These are phyloP conservation scores for Nephrocerus scutellatus DNA, from an alignment of 2,888 invertebrate species.

Conservation along the genomic window DNA sequence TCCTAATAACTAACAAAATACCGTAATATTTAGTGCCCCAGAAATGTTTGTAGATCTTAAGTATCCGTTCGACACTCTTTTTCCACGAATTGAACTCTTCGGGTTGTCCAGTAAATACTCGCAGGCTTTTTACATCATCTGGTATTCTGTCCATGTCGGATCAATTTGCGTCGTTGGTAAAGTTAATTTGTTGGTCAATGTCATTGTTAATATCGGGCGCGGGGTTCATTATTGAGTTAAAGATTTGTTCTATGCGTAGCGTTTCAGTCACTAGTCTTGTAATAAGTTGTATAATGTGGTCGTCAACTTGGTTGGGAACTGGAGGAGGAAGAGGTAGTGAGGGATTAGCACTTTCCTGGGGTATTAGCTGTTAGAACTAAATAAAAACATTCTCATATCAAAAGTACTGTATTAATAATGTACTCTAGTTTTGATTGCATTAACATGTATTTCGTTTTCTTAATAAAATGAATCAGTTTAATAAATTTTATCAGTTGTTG, in stretches of 20 bases:
- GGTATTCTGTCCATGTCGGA: conserved; percentile 11
- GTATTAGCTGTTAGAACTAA: too few relatives aligned
- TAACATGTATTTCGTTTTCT: too few relatives aligned
- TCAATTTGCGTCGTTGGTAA: conserved; percentile 1
- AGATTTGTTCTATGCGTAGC: neutral
- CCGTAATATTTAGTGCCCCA: conserved; percentile 4
- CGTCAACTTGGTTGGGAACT: neutral
- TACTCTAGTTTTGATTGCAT: too few relatives aligned
- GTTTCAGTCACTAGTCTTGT: conserved; percentile 3
- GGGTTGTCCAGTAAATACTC: conserved; percentile 2
- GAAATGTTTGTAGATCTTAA: conserved; percentile 5
- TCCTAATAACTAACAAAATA: neutral
- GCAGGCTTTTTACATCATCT: conserved; percentile 5
- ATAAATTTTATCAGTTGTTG: too few relatives aligned
- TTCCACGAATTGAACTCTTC: conserved; percentile 8
- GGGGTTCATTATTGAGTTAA: too few relatives aligned
- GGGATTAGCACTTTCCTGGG: too few relatives aligned
- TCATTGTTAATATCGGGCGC: too few relatives aligned
- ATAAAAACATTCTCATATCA: too few relatives aligned
- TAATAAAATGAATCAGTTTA: too few relatives aligned
- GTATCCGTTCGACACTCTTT: conserved; percentile 8
- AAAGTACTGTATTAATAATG: too few relatives aligned
- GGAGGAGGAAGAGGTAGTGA: too few relatives aligned
- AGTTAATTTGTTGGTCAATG: conserved; percentile 6
- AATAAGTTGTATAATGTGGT: neutral